These are phyloP conservation scores for Temnothorax longispinosus DNA, from an alignment of 1,140 invertebrate species.

Conservation along the genomic window DNA sequence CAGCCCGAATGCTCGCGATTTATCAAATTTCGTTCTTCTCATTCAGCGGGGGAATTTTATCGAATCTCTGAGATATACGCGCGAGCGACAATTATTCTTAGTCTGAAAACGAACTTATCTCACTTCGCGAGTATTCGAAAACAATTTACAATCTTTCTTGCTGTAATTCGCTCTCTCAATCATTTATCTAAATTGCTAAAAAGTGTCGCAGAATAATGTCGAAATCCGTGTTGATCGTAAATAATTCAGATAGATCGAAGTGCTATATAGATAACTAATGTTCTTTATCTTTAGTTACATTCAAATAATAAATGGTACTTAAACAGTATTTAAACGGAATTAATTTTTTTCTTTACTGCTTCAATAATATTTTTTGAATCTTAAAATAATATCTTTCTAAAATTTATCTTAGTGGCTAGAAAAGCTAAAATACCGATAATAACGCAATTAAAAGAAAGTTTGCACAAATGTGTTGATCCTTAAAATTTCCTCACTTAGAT, in stretches of 20 bases:
- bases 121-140: constrained; percentile 6
- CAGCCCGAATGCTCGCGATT: neutral
- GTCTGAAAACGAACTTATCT: constrained; percentile 2
- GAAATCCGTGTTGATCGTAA: neutral
- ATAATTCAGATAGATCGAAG: neutral
- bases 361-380: neutral
- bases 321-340: neutral
- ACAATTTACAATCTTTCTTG: constrained; percentile 16
- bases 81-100: constrained; percentile 11
- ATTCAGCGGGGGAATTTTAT: constrained; percentile 28
- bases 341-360: neutral
- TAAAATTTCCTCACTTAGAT: neutral
- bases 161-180: neutral
- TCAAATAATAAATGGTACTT: neutral
- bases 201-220: neutral
- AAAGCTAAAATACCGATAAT: neutral
- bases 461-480: neutral
- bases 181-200: constrained; percentile 8
- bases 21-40: constrained; percentile 26
- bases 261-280: neutral
- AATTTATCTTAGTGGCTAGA: neutral
- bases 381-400: neutral
- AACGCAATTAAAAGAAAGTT: neutral
- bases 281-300: neutral
- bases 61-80: neutral